A percentile compares a stretch with the other conserved stretches of the same genome.
These are phyloP conservation scores for Iguana delicatissima DNA, from an alignment of 2,797 vertebrate genomes.

Conservation along the genomic window DNA sequence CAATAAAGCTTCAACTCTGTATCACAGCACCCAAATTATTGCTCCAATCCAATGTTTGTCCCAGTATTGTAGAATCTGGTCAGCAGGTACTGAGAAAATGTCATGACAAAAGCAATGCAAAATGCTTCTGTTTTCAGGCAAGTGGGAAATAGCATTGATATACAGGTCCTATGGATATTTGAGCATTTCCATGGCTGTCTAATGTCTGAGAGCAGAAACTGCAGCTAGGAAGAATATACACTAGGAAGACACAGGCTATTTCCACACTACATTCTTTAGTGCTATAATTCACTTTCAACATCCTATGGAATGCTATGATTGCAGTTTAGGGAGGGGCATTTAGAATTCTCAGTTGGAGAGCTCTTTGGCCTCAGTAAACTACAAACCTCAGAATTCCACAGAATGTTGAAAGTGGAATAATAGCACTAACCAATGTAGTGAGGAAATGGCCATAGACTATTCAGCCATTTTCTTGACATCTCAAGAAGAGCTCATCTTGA, in stretches of 20 bases:
- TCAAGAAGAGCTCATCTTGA: not conserved
- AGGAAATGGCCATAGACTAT: not conserved
- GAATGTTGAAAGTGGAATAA: too few relatives aligned
- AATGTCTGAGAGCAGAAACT: not conserved
- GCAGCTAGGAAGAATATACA: not conserved
- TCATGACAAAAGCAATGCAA: not conserved
- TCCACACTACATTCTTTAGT: too few relatives aligned
- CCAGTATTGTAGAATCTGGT: not conserved
- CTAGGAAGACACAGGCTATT: not conserved
- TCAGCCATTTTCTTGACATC: not conserved
- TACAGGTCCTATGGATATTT: not conserved
- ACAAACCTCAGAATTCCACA: too few relatives aligned
- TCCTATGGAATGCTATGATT: too few relatives aligned
- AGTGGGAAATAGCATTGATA: conserved; percentile 8
- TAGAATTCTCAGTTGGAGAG: too few relatives aligned
- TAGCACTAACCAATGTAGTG: too few relatives aligned
- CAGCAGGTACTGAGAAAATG: not conserved
- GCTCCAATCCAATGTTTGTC: not conserved
- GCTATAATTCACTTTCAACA: too few relatives aligned
- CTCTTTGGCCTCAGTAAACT: too few relatives aligned
- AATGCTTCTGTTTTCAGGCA: not conserved
- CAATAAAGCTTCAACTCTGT: too few relatives aligned
- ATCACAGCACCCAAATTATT: too few relatives aligned
- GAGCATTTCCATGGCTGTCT: not conserved
- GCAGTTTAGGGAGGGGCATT: too few relatives aligned